Percentiles rank a stretch among this genome's conserved stretches.
phyloP scores from a whole-genome alignment of 2,888 invertebrate species.

The Pinctada fucata region DNA sequence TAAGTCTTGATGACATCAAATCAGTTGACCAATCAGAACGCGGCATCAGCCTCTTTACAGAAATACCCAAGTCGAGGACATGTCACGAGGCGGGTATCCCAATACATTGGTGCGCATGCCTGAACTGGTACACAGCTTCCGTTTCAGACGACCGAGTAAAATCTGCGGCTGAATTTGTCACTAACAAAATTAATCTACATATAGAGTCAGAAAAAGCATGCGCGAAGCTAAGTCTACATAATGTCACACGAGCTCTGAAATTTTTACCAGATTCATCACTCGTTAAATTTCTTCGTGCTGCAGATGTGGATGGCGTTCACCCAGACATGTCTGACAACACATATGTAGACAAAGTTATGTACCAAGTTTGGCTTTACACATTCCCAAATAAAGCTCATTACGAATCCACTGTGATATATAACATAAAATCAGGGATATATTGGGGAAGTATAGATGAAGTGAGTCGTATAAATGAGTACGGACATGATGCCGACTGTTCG shows the following conservation, averaged over 20 bases:
- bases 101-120: conserved; percentile 96
- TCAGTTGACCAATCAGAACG: conserved; percentile 74
- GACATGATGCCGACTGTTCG: conserved; percentile 81
- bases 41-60: conserved; percentile 66
- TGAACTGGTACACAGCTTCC: conserved; percentile 86
- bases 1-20: neutral
- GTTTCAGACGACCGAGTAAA: conserved; percentile 74
- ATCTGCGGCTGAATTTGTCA: neutral
- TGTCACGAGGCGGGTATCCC: conserved; percentile 93
- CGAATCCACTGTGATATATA: neutral
- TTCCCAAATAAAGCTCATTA: neutral
- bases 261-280: neutral
- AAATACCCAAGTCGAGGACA: conserved; percentile 83
- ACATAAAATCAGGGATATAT: neutral
- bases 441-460: neutral
- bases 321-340: neutral
- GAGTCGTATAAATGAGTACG: neutral
- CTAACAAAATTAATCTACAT: neutral
- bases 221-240: neutral
- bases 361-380: neutral
- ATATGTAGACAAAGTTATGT: neutral
- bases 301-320: neutral
- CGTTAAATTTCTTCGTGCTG: neutral
- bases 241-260: neutral
- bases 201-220: conserved; percentile 71